These are phyloP conservation scores for Palaemon carinicauda DNA, from an alignment of 1,140 invertebrate genomes.

Conservation along the genomic window DNA sequence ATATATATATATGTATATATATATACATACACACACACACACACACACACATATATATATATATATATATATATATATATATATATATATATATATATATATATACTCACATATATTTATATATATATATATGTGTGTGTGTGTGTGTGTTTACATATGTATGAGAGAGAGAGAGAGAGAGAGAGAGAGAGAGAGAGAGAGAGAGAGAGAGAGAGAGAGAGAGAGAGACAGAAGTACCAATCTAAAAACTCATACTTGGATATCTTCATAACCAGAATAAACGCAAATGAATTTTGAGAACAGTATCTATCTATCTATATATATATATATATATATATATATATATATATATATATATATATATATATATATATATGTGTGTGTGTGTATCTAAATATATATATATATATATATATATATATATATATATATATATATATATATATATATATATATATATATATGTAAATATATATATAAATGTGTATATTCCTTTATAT, in stretches of 20 bases:
- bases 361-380: constrained; percentile 12
- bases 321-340: constrained; percentile 23
- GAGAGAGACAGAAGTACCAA: no score
- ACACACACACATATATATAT: constrained; percentile 23
- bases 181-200: no score
- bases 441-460: not conserved
- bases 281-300: no score
- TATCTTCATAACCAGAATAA: no score
- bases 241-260: no score
- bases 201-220: no score
- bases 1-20: constrained; percentile 14
- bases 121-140: not conserved
- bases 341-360: constrained; percentile 23
- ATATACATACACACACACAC: no score
- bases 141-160: not conserved
- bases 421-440: constrained; percentile 2
- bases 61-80: constrained; percentile 23
- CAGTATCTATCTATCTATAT: not conserved
- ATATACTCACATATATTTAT: not conserved
- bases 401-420: constrained; percentile 10
- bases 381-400: not conserved
- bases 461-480: not conserved
- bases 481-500: constrained; percentile 22
- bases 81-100: constrained; percentile 18
- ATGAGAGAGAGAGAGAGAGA: no score